phyloP scores from a whole-genome alignment of 2,888 invertebrate species.

The Dynastes tityus region DNA sequence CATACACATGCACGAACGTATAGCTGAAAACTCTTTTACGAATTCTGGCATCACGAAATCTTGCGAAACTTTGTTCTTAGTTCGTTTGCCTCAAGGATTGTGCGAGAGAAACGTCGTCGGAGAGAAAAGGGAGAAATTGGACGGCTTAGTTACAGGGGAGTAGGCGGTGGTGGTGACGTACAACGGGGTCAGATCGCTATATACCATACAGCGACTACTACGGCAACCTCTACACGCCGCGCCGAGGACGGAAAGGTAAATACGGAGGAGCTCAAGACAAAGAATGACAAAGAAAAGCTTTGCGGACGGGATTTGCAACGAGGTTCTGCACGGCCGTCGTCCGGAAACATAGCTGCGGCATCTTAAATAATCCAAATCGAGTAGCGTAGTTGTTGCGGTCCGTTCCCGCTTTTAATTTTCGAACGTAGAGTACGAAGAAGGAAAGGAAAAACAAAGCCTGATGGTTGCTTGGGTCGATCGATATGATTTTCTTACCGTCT shows the following conservation, averaged over 20 bases:
- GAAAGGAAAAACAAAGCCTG: too few relatives aligned
- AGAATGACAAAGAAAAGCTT: slow-evolving; percentile 63
- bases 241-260: slow-evolving; percentile 63
- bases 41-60: slow-evolving; percentile 55
- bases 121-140: slow-evolving; percentile 1
- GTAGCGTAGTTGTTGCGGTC: not conserved
- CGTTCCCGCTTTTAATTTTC: not conserved
- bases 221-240: slow-evolving; percentile 39
- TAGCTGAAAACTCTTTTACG: slow-evolving; percentile 3
- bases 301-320: slow-evolving; percentile 62
- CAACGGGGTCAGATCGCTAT: not conserved
- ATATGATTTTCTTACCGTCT: too few relatives aligned
- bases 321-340: slow-evolving; percentile 57
- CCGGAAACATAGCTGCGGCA: slow-evolving; percentile 62
- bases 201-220: slow-evolving; percentile 25
- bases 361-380: slow-evolving; percentile 65
- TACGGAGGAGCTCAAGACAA: slow-evolving; percentile 59
- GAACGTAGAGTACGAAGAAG: too few relatives aligned
- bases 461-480: too few relatives aligned
- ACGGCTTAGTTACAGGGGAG: not conserved
- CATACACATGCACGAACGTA: not conserved
- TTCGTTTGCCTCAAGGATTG: slow-evolving; percentile 62
- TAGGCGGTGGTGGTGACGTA: not conserved
- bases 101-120: not conserved
- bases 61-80: slow-evolving; percentile 64